Percentiles rank a stretch among this genome's conserved stretches.
These are phyloP conservation scores for Colostygia pectinataria DNA, from an alignment of 2,888 invertebrate species.

Conservation along the genomic window DNA sequence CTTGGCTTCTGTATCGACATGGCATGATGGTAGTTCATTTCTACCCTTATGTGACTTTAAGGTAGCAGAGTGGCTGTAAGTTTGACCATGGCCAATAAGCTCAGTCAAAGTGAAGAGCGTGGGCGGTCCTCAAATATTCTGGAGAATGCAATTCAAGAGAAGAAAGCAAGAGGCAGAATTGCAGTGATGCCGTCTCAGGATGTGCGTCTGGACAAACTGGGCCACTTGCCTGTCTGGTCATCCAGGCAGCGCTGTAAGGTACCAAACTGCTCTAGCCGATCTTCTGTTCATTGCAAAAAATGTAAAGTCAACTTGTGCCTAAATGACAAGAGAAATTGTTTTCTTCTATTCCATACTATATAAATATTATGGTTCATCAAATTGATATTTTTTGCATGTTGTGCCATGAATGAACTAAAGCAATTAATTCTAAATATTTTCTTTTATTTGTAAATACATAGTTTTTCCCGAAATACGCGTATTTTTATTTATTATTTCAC, in stretches of 20 bases:
- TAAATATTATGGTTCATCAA: too few species aligned
- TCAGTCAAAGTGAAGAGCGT: neutral
- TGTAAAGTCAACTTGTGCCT: conserved; percentile 4
- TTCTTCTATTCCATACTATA: conserved; percentile 1
- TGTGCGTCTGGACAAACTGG: too few species aligned
- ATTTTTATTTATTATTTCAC: too few species aligned
- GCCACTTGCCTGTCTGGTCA: conserved; percentile 15
- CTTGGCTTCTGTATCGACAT: too few species aligned
- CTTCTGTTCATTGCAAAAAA: conserved; percentile 4
- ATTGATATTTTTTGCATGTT: too few species aligned
- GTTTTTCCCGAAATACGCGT: neutral
- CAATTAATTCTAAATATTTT: neutral
- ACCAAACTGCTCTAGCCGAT: conserved; percentile 8
- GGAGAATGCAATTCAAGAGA: conserved; percentile 9
- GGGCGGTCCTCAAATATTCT: conserved; percentile 3
- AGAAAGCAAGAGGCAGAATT: neutral
- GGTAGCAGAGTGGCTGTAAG: too few species aligned
- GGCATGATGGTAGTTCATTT: too few species aligned
- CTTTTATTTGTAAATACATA: conserved; percentile 1
- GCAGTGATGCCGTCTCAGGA: conserved; percentile 11
- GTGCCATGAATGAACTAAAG: too few species aligned
- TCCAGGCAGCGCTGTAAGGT: conserved; percentile 18
- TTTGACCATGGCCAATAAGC: too few species aligned
- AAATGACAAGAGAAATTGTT: conserved; percentile 5
- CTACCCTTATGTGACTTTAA: too few species aligned